Base-by-base conservation (phyloP, 1,140 invertebrate genomes). In the Ganaspis sp. region DNA sequence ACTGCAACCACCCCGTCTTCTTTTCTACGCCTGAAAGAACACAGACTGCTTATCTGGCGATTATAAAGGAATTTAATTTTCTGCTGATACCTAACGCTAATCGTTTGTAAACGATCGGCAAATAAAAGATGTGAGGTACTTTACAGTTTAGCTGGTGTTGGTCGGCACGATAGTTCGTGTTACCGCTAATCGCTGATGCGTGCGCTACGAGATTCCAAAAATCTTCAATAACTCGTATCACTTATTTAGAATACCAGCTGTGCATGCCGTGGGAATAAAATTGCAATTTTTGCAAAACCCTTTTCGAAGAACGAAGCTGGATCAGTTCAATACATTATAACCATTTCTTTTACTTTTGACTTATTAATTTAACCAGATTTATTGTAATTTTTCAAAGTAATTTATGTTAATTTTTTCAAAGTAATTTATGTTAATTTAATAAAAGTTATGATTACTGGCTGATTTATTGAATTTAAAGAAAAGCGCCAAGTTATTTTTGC, bases 111-210 rank as follows among this genome's bases (percentile, higher is more conserved):
- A 64, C 26, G 58, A 64, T 64, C 58, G 12, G 26, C 12, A 34
- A 64, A 64, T 64, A 64, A 64, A 64, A 29, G 15, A 29, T 29
- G 11, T 23, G 1, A 29, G 12, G 58, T 64, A n/a, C 45, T 49
- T 49, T 49, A 49, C 45, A 17, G 45, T 49, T 64, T 26, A 29
- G 54, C 21, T 29, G 12, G 58, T 64, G 58, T 64, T 64, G 58
- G 58, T 64, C 58, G 11, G 26, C 58, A 64, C 58, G 58, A 64
- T 64, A 64, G 58, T 34, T 29, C 58, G 26, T 64, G 26, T 64
- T 64, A 64, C 58, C 21, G 58, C 58, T 64, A 64, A 64, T 64
- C 58, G 58, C 26, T 64, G 58, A 64, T 64, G 58, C 58, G 58
- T 64, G 58, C 58, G 58, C 23, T 64, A 21, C 58, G 58, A 64